Evolutionary conservation across 2,888 invertebrate species (phyloP).

Genomic region (Sisyra terminalis): DNA sequence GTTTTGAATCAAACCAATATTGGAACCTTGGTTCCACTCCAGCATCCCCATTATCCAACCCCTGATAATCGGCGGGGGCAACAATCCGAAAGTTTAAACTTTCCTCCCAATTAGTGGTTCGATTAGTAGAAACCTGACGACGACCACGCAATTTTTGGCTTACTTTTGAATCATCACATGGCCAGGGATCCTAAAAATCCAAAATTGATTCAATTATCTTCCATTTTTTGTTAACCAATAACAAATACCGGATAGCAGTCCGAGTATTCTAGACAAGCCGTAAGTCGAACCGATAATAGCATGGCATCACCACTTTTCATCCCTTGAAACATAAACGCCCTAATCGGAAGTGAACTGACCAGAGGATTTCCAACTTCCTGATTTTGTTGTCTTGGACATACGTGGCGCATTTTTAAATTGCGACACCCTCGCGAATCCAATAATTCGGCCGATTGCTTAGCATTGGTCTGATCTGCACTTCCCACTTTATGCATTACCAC

Average conservation of each 20-base stretch:
- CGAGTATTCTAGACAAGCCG: conserved; percentile 33
- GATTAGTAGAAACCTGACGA: too few relatives aligned
- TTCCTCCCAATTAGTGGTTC: too few relatives aligned
- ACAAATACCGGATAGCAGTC: conserved; percentile 31
- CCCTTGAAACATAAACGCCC: conserved; percentile 40
- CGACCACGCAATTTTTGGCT: too few relatives aligned
- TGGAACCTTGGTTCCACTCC: too few relatives aligned
- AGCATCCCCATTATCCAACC: too few relatives aligned
- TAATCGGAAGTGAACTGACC: conserved; percentile 28
- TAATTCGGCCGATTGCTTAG: conserved; percentile 24
- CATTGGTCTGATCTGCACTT: conserved; percentile 17
- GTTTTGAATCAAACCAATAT: too few relatives aligned
- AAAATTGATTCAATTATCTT: too few relatives aligned
- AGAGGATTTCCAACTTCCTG: conserved; percentile 25
- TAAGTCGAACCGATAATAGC: conserved; percentile 33
- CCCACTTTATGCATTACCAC: conserved; percentile 28
- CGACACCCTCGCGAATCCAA: conserved; percentile 30
- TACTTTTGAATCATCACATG: too few relatives aligned
- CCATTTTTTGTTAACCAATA: too few relatives aligned
- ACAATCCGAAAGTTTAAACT: too few relatives aligned
- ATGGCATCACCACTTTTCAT: conserved; percentile 39
- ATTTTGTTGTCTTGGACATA: conserved; percentile 28
- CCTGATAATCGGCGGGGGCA: too few relatives aligned
- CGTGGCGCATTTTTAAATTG: conserved; percentile 27
- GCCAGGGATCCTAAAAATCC: too few relatives aligned